Evolutionary conservation across 1,140 invertebrate genomes (phyloP).

Genomic region (Anastatus disparis): DNA sequence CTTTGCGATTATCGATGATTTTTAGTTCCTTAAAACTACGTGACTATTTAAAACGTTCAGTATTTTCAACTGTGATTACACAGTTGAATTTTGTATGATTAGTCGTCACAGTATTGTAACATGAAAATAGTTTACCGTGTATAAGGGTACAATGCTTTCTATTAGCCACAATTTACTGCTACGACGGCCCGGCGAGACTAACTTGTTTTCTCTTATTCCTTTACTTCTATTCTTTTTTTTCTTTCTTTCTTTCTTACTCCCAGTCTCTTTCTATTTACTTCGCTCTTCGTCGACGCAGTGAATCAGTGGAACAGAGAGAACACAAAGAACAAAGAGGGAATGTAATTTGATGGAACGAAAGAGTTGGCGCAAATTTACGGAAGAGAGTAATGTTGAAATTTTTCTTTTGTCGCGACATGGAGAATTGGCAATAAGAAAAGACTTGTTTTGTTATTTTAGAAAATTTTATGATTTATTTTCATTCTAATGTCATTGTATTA

Average conservation of each 20-base stretch:
- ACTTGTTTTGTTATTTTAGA: not conserved
- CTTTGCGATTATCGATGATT: too few relatives aligned
- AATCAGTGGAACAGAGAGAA: not conserved
- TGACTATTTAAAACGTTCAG: too few relatives aligned
- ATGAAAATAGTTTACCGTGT: too few relatives aligned
- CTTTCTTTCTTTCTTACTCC: not conserved
- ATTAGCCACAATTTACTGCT: not conserved
- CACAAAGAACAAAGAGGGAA: not conserved
- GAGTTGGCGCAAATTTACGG: not conserved
- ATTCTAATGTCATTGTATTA: slow-evolving; percentile 12
- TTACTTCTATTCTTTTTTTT: not conserved
- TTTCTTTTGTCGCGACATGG: not conserved
- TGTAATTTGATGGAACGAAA: not conserved
- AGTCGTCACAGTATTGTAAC: too few relatives aligned
- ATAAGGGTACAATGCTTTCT: too few relatives aligned
- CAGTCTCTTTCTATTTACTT: not conserved
- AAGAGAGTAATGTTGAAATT: not conserved
- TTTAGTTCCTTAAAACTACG: too few relatives aligned
- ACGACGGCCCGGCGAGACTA: not conserved
- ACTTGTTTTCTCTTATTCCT: not conserved
- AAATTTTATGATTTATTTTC: slow-evolving; percentile 9
- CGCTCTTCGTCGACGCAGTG: too few relatives aligned
- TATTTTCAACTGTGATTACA: too few relatives aligned
- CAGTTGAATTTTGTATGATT: too few relatives aligned
- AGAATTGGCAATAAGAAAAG: too few relatives aligned